phyloP scores from a whole-genome alignment of 2,888 invertebrate species.

The Nowickia ferox region DNA sequence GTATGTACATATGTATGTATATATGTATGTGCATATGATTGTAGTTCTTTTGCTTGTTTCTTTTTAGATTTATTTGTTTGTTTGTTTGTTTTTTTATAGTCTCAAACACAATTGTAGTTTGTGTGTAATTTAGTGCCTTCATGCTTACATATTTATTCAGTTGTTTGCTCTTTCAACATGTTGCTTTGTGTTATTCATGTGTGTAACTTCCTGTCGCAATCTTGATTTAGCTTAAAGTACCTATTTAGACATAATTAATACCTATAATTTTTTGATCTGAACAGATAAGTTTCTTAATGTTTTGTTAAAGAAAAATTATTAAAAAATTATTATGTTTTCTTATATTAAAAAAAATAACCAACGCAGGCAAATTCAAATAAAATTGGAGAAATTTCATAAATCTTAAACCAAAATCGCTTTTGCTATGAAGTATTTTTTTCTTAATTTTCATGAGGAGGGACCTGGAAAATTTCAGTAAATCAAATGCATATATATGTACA shows the following conservation, averaged over 20 bases:
- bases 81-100: slow-evolving; percentile 19
- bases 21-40: not conserved
- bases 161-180: slow-evolving; percentile 22
- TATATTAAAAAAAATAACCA: no score
- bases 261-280: slow-evolving; percentile 17
- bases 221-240: slow-evolving; percentile 38
- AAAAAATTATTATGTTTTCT: no score
- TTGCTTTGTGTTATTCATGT: slow-evolving; percentile 28
- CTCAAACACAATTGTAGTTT: slow-evolving; percentile 39
- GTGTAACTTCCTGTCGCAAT: slow-evolving; percentile 56
- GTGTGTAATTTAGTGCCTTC: slow-evolving; percentile 46
- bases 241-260: slow-evolving; percentile 36
- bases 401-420: no score
- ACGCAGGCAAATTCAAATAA: no score
- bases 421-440: no score
- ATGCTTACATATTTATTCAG: slow-evolving; percentile 10
- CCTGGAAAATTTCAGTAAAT: no score
- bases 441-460: no score
- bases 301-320: no score
- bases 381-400: no score
- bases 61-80: slow-evolving; percentile 12
- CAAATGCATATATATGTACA: not conserved
- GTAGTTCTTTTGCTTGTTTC: slow-evolving; percentile 17
- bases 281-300: not conserved
- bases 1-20: not conserved